These are phyloP conservation scores for Adoxophyes honmai DNA, from an alignment of 1,140 invertebrate species.

Conservation along the genomic window DNA sequence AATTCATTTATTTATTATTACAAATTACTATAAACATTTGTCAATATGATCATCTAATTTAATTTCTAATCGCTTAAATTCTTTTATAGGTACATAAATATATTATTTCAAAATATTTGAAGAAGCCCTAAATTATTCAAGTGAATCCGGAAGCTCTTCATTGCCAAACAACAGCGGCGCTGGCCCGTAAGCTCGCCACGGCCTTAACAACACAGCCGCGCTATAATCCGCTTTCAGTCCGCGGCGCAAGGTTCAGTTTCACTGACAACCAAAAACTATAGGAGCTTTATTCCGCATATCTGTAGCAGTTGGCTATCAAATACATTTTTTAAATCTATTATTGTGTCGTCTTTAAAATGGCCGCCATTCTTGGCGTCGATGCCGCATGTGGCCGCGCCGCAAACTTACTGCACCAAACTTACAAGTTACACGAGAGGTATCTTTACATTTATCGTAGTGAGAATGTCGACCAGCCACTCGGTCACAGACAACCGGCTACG, in stretches of 20 bases:
- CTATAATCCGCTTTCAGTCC: neutral
- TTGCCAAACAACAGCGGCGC: no score
- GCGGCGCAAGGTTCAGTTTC: neutral
- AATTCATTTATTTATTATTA: conserved; percentile 5
- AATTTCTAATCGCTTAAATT: neutral
- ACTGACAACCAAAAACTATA: neutral
- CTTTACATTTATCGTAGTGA: conserved; percentile 5
- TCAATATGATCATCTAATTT: conserved; percentile 1
- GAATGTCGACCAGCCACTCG: neutral
- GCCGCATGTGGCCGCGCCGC: neutral
- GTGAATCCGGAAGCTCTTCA: conserved; percentile 21
- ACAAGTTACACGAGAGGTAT: conserved; percentile 2
- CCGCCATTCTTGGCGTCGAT: no score
- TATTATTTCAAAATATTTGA: conserved; percentile 29
- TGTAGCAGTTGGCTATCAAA: no score
- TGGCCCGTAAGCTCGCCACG: no score
- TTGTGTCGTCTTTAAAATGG: no score
- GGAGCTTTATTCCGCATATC: no score
- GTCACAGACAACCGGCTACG: neutral
- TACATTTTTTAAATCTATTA: no score
- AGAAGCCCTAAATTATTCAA: conserved; percentile 35
- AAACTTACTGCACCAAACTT: neutral
- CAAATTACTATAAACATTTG: conserved; percentile 12
- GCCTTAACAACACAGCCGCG: no score
- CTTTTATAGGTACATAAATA: conserved; percentile 22